These are phyloP conservation scores for Xenopus laevis DNA, from an alignment of 2,113 vertebrate genomes.

Conservation along the genomic window DNA sequence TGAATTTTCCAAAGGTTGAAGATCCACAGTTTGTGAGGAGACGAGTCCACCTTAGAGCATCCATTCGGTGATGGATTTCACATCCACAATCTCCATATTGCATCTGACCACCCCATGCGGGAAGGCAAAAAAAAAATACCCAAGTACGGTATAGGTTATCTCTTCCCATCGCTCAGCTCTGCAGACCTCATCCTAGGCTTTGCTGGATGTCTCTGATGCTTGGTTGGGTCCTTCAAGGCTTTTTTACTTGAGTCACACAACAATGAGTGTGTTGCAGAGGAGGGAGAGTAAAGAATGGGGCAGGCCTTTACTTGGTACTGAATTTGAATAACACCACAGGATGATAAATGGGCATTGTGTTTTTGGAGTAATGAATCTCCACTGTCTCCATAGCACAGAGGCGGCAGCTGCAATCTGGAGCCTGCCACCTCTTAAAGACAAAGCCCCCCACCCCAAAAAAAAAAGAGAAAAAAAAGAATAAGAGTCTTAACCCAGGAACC, in stretches of 20 bases:
- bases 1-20: slow-evolving; percentile 14
- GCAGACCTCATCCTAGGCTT: slow-evolving; percentile 50
- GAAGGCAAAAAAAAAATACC: neutral
- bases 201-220: slow-evolving; percentile 61
- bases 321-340: slow-evolving; percentile 99
- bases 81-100: slow-evolving; percentile 43
- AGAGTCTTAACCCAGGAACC: slow-evolving; percentile 48
- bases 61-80: slow-evolving; percentile 4
- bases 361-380: slow-evolving; percentile 97
- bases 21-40: slow-evolving; percentile 18
- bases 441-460: slow-evolving; percentile 63
- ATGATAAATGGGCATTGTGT: slow-evolving; percentile 99
- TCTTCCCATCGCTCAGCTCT: slow-evolving; percentile 46
- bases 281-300: slow-evolving; percentile 83
- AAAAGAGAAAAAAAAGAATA: too few species aligned
- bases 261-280: slow-evolving; percentile 82
- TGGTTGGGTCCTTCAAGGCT: slow-evolving; percentile 65
- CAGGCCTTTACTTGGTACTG: slow-evolving; percentile 96
- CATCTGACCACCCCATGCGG: slow-evolving; percentile 34
- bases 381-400: slow-evolving; percentile 88
- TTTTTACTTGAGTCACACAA: slow-evolving; percentile 80
- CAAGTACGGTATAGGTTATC: slow-evolving; percentile 3
- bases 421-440: slow-evolving; percentile 98
- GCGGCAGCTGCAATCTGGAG: slow-evolving; percentile 93
- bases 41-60: slow-evolving; percentile 28